Base-by-base conservation (phyloP, 2,888 invertebrate species). In the Euplexia lucipara region DNA sequence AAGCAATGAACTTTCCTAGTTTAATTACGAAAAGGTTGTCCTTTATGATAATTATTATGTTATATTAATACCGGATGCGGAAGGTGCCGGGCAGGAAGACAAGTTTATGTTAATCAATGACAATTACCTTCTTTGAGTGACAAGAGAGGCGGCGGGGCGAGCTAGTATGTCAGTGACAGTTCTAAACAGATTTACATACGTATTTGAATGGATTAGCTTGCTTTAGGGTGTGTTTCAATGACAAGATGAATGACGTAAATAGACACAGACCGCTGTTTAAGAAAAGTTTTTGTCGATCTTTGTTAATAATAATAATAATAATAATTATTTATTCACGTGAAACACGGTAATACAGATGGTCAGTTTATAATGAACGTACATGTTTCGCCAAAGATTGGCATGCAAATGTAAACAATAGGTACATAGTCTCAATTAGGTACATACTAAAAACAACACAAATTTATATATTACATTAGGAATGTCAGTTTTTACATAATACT, bases 51-150 rank as follows among this genome's bases (percentile, higher is more conserved):
- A 77, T 74, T 59, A 71, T 79, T 57, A 70, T 60, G 72, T 75
- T 73, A 76, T 52, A 78, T 83, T 72, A 78, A 77, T 63, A 79
- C 84, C 85, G 86, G 87, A 84, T 70, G 76, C 86, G 87, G 87
- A 87, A 86, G 58, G 60, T 39, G 34, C n/a, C 39, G 53, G 63
- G 35, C 78, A 79, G 86, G 85, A 86, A 86, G 80, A 83, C 72
- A 83, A 81, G 18, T 63, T 35, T 53, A 68, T 75, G 62, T 63
- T 76, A 81, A 82, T 83, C 68, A 83, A 82, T 81, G 78, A 54
- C 67, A 77, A 75, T 77, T 41, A 52, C 57, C 61, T 69, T 44
- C 54, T 56, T 52, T 54, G 75, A 76, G 57, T 83, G 78, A 82
- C 77, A 76, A 39, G 63, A 35, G 68, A 57, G 48, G 41, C 49